A percentile compares a stretch with the other conserved stretches of the same genome.
phyloP scores from a whole-genome alignment of 2,888 invertebrate species.

The Patella caerulea region DNA sequence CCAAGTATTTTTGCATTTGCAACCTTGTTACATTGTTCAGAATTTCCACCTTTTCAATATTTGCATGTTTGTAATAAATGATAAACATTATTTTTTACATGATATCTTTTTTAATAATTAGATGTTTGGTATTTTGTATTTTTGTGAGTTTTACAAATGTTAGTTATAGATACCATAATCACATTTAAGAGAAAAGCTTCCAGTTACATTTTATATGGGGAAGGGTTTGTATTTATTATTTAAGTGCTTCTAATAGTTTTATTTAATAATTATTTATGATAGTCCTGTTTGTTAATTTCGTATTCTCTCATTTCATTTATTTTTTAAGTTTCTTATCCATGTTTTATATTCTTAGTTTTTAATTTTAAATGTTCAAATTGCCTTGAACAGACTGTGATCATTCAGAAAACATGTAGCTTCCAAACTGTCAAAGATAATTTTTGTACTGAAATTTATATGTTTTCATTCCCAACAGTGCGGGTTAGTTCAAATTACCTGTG shows the following conservation, averaged over 20 bases:
- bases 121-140: conserved; percentile 31
- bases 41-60: conserved; percentile 28
- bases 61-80: conserved; percentile 28
- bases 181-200: conserved; percentile 21
- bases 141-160: conserved; percentile 19
- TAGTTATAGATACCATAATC: conserved; percentile 16
- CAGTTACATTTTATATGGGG: conserved; percentile 25
- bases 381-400: conserved; percentile 10
- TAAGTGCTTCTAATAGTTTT: conserved; percentile 9
- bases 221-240: conserved; percentile 20
- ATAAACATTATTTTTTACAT: conserved; percentile 30
- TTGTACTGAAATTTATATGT: neutral
- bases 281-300: conserved; percentile 9
- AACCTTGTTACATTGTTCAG: conserved; percentile 29
- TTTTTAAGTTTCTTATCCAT: conserved; percentile 19
- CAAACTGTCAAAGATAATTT: neutral
- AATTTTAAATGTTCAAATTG: conserved; percentile 31
- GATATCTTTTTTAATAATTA: conserved; percentile 25
- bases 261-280: neutral
- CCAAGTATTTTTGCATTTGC: conserved; percentile 26
- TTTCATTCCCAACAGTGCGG: conserved; percentile 9
- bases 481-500: conserved; percentile 3
- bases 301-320: conserved; percentile 3
- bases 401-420: conserved; percentile 1
- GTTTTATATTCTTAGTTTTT: conserved; percentile 18